Base-by-base conservation (phyloP, 2,113 vertebrate species). In the Motacilla tschutschensis region DNA sequence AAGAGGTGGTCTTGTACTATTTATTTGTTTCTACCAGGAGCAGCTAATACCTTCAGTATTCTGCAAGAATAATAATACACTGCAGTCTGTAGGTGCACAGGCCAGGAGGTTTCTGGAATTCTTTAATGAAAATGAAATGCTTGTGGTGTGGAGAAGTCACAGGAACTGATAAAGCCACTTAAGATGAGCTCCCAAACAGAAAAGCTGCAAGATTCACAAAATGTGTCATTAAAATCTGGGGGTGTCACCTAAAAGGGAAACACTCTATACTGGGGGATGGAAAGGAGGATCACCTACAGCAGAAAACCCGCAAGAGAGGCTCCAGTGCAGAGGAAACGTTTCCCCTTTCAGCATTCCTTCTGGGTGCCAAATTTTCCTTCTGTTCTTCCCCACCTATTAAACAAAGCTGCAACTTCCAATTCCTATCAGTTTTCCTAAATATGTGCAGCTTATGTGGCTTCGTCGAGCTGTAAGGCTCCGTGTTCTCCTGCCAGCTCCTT, bases 351-450 rank as follows among this genome's bases (percentile, higher is more conserved):
- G 54, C 92, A 93, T 95, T 95, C 92, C 88, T 93, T 91, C 83
- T 94, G 84, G 82, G 87, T 95, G 94, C 93, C 93, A 93, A 95
- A 95, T 93, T 94, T 94, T 93, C 92, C 93, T 93, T 92, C 87
- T 94, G 92, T 92, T 92, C 94, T 88, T 93, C 90, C 48, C 88
- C 88, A 94, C 94, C 94, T 95, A 93, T 94, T 94, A 95, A 94
- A 94, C 94, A 94, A 93, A 95, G 91, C 93, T 94, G 93, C 94
- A 95, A 95, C 93, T 94, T 95, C 93, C 93, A 95, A 95, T 95
- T 94, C 90, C 91, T 92, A 93, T 94, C 92, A 87, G 89, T 94
- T 93, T 92, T 91, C 90, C 88, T 93, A 91, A 95, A 94, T 95
- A 88, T 95, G 86, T 92, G 92, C 94, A 94, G 87, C 93, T 92